Evolutionary conservation across 2,797 vertebrate genomes (phyloP), one percentile per base, ranked within the genome.

Genomic region (Rhynchotus rufescens): DNA sequence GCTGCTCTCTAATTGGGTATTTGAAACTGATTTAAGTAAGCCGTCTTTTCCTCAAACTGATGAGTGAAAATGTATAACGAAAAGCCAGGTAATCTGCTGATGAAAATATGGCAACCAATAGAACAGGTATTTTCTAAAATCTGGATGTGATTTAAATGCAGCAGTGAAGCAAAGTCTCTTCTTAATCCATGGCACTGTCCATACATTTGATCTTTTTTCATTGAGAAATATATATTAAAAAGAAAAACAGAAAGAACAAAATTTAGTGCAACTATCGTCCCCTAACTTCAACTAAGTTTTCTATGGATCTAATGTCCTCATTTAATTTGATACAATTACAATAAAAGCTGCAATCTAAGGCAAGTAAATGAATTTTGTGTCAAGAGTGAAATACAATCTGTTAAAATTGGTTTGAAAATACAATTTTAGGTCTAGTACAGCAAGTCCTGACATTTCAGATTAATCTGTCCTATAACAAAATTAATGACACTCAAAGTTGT

Each of bases 401-500:
- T 96, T 96, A 97, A 97, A 97, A 97, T 96, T 97, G 96, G 96
- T 97, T 96, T 97, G 94, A 96, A 97, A 97, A 97, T 97, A 97
- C 96, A 97, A 97, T 97, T 97, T 97, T 97, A 97, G 96, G 94
- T 94, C 96, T 96, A 94, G 96, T 97, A 97, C 96, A 96, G 96
- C 94, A 96, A 97, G 96, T 97, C 96, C 96, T 97, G 96, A 97
- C 96, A 97, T 93, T 95, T 96, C 96, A 97, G 96, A 97, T 97
- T 96, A 97, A 97, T 97, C 96, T 97, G 96, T 97, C 96, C 92
- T 97, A 90, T 97, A 96, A 93, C 92, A 96, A 96, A 97, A 97
- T 97, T 97, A 97, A 97, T 97, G 96, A 92, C 89, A 95, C 94
- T 96, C 94, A 95, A 93, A 96, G 96, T 97, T 97, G 95, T 96